A percentile compares a stretch with the other conserved stretches of the same genome.
These are phyloP conservation scores for Nettapus auritus DNA, from an alignment of 2,113 vertebrate genomes.

Conservation along the genomic window DNA sequence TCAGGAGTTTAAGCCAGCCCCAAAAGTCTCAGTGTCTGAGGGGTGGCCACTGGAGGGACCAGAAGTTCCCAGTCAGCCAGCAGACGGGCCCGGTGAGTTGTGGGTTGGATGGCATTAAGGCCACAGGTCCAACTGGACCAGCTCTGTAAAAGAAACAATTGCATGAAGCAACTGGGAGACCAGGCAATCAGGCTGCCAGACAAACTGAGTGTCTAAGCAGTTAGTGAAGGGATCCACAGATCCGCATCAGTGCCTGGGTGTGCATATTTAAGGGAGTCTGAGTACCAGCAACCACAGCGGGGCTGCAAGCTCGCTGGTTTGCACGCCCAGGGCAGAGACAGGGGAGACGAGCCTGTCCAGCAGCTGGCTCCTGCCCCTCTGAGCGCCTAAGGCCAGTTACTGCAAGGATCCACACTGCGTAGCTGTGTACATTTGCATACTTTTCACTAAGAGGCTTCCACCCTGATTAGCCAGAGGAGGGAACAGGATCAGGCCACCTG, in stretches of 20 bases:
- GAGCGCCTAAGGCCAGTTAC: neutral
- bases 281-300: neutral
- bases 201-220: neutral
- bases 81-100: neutral
- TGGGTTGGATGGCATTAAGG: neutral
- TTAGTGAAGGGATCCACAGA: neutral
- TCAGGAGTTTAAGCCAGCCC: neutral
- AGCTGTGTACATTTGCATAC: neutral
- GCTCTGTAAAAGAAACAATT: neutral
- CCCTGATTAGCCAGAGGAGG: neutral
- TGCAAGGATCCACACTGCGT: neutral
- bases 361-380: too few species aligned
- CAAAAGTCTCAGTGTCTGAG: neutral
- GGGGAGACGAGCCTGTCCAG: neutral
- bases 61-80: neutral
- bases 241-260: rapidly evolving
- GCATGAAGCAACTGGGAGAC: neutral
- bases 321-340: neutral
- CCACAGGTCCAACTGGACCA: neutral
- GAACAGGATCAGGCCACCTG: neutral
- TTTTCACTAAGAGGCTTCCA: neutral
- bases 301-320: neutral
- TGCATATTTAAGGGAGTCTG: neutral
- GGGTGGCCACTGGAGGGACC: neutral
- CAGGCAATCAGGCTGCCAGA: neutral